These are phyloP conservation scores for Ciconia maguari DNA, from an alignment of 2,113 vertebrate genomes.

Conservation along the genomic window DNA sequence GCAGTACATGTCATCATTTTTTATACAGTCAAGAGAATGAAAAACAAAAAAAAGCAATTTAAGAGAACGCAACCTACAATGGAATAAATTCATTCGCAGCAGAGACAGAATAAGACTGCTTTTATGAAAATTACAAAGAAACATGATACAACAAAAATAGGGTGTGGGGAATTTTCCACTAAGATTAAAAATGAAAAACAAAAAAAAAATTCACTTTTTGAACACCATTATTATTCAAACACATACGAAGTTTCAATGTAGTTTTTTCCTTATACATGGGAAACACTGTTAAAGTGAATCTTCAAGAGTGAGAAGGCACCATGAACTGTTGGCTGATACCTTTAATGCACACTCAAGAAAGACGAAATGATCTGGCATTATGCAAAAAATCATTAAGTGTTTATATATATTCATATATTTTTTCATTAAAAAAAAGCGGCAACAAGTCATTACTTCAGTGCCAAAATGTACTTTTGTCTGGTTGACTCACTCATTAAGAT, in stretches of 20 bases:
- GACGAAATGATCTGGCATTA: constrained; percentile 67
- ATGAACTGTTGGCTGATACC: constrained; percentile 39
- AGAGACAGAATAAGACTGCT: constrained; percentile 51
- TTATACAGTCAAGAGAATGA: constrained; percentile 57
- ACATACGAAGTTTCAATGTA: constrained; percentile 45
- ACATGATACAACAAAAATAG: constrained; percentile 27
- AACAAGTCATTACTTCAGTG: constrained; percentile 68
- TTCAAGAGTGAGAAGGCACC: constrained; percentile 53
- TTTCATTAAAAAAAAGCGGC: constrained; percentile 7
- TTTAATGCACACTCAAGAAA: constrained; percentile 62
- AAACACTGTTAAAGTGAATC: constrained; percentile 58
- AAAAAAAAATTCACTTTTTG: constrained; percentile 32
- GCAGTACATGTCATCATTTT: constrained; percentile 47
- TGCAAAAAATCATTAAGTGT: constrained; percentile 61
- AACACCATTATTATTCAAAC: constrained; percentile 65
- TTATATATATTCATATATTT: constrained; percentile 66
- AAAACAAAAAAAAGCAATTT: constrained; percentile 20
- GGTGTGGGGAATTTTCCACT: constrained; percentile 24
- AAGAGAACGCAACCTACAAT: constrained; percentile 64
- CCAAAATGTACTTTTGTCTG: constrained; percentile 43
- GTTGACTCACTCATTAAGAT: not conserved
- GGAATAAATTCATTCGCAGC: constrained; percentile 71
- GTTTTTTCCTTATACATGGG: constrained; percentile 38
- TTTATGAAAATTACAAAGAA: constrained; percentile 56
- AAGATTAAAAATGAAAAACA: constrained; percentile 51